Percentiles rank a stretch among this genome's conserved stretches.
phyloP scores from a whole-genome alignment of 1,140 invertebrate genomes.

The Bombus difficillimus region DNA sequence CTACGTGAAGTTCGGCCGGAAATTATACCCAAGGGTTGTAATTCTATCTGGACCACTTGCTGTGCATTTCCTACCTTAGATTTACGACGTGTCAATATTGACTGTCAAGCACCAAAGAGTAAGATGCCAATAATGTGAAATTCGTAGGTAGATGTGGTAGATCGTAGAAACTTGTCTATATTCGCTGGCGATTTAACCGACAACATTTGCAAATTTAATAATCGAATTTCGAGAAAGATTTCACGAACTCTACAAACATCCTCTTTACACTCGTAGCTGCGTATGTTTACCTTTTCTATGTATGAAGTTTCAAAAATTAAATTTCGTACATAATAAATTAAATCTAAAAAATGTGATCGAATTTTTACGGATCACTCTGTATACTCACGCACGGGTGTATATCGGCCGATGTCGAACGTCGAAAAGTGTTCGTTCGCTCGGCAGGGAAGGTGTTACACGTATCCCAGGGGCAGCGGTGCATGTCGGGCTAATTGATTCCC shows the following conservation, averaged over 20 bases:
- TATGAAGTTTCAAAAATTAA: too few relatives aligned
- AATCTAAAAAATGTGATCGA: not conserved
- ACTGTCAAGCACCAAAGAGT: not conserved
- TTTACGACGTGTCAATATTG: not conserved
- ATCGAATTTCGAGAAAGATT: not conserved
- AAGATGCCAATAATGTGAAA: too few relatives aligned
- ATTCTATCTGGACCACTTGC: not conserved
- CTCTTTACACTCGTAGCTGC: too few relatives aligned
- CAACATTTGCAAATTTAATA: not conserved
- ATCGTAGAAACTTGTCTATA: not conserved
- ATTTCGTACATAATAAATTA: too few relatives aligned
- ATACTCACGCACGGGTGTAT: conserved; percentile 51
- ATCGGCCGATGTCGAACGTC: conserved; percentile 65
- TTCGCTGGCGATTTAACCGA: not conserved
- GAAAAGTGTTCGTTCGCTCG: conserved; percentile 71
- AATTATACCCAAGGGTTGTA: not conserved
- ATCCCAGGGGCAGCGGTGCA: conserved; percentile 64
- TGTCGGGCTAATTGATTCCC: conserved; percentile 71
- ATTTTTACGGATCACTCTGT: conserved; percentile 15
- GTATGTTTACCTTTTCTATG: too few relatives aligned
- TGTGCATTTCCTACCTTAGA: not conserved
- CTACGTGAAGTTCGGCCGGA: not conserved
- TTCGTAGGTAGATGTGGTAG: too few relatives aligned
- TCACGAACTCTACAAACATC: too few relatives aligned
- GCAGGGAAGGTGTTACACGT: conserved; percentile 64